Evolutionary conservation across 1,140 invertebrate genomes (phyloP), one percentile per base, ranked within the genome.

Genomic region (Stegodyphus dumicola): DNA sequence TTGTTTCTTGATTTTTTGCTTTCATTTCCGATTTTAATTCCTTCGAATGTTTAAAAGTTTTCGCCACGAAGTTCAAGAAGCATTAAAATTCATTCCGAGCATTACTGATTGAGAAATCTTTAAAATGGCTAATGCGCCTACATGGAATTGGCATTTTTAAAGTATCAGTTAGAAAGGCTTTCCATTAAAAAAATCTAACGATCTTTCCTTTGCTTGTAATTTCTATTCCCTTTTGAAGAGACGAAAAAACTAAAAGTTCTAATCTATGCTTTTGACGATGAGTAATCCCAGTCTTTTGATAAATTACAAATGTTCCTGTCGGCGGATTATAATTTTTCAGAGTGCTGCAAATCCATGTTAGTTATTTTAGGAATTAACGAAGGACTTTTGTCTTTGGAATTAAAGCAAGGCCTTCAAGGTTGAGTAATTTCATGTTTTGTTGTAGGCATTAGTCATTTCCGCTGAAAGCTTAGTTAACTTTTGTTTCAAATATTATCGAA

Each of bases 261-360:
- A 85, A 85, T 85, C 81, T 85, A 76, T 85, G 81, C 81, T 85
- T 85, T 85, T 85, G 73, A 85, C 65, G 66, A 85, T 69, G 81
- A 75, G 54, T 85, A 85, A 85, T 85, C 81, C 74, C 74, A 73
- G 64, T 85, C 73, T 76, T 85, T 85, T 85, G 81, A 85, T 85
- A 76, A 85, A 76, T 77, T 85, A 76, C 81, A 85, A 77, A 85
- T 85, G 81, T 75, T 85, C 74, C 74, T 53, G 51, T 77, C 81
- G 64, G 52, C 73, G 81, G 74, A 76, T 85, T 76, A 85, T 76
- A 54, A 76, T 76, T 85, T 85, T 85, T 77, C 52, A 60, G 81
- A 76, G 65, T 85, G 65, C 13, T n/a, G 70, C 49, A 81, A 81
- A 81, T 81, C 81, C 65, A 85, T 76, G 81, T 77, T 85, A 85